phyloP scores from a whole-genome alignment of 2,888 invertebrate species.

The Polietes domitor region DNA sequence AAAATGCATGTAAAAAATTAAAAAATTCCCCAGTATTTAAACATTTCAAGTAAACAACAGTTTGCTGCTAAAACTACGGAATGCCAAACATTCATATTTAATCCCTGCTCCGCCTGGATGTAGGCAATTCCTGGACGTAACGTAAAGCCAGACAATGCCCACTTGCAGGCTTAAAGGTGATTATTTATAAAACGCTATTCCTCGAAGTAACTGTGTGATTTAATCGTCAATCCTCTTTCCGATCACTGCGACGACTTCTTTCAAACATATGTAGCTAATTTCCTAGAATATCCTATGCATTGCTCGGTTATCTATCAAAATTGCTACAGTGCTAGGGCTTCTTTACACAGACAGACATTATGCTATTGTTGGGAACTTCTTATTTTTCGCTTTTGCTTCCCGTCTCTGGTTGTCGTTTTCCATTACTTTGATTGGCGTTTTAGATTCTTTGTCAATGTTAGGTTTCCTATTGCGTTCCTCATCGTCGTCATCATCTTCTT shows the following conservation, averaged over 20 bases:
- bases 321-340: neutral
- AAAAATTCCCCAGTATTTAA: too few species aligned
- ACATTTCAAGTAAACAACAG: too few species aligned
- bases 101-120: too few species aligned
- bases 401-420: constrained; percentile 25
- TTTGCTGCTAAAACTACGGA: too few species aligned
- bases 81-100: too few species aligned
- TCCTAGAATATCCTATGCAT: neutral
- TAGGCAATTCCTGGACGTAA: too few species aligned
- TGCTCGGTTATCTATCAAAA: neutral
- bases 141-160: neutral
- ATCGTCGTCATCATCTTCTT: neutral
- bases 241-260: neutral
- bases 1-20: too few species aligned
- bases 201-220: neutral
- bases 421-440: constrained; percentile 33
- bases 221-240: neutral
- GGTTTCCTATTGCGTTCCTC: constrained; percentile 28
- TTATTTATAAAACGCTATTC: neutral
- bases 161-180: neutral
- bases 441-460: constrained; percentile 24
- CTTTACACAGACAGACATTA: neutral
- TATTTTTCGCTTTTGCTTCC: neutral
- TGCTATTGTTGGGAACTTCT: neutral
- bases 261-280: neutral